These are phyloP conservation scores for Narcine bancroftii DNA, from an alignment of 2,113 vertebrate species.

Conservation along the genomic window DNA sequence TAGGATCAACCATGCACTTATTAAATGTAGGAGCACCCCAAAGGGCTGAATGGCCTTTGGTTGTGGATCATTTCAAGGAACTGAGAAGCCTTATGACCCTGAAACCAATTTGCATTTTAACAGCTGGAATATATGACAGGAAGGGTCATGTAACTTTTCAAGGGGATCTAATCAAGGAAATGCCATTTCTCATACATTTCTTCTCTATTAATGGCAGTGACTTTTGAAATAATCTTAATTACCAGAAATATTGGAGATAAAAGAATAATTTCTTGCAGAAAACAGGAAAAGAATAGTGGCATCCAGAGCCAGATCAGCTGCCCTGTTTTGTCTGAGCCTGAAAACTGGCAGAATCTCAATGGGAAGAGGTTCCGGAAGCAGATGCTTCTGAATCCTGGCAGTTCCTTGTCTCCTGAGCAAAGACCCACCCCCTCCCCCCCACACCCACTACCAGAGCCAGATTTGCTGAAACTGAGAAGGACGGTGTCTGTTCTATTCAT, in stretches of 20 bases:
- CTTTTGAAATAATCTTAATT: constrained; percentile 3
- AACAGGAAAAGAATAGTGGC: neutral
- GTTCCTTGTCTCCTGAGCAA: too few relatives aligned
- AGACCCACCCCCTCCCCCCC: neutral
- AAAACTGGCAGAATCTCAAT: too few relatives aligned
- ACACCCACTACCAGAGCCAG: neutral
- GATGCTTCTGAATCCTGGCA: neutral
- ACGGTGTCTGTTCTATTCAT: too few relatives aligned
- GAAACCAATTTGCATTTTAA: neutral
- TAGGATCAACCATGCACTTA: too few relatives aligned
- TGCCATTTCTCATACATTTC: neutral
- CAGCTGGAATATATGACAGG: neutral
- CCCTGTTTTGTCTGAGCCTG: neutral
- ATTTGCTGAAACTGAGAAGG: neutral
- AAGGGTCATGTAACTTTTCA: neutral
- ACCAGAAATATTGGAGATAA: neutral
- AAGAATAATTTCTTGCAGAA: neutral
- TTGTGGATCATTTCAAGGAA: too few relatives aligned
- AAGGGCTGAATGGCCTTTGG: too few relatives aligned
- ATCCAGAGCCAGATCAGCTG: neutral
- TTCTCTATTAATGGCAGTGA: neutral
- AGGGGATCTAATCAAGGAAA: neutral
- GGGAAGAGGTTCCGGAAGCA: neutral
- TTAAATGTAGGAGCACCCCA: too few relatives aligned
- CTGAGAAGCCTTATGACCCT: too few relatives aligned